Base-by-base conservation (phyloP, 1,140 invertebrate genomes). In the Bombus sylvicola region DNA sequence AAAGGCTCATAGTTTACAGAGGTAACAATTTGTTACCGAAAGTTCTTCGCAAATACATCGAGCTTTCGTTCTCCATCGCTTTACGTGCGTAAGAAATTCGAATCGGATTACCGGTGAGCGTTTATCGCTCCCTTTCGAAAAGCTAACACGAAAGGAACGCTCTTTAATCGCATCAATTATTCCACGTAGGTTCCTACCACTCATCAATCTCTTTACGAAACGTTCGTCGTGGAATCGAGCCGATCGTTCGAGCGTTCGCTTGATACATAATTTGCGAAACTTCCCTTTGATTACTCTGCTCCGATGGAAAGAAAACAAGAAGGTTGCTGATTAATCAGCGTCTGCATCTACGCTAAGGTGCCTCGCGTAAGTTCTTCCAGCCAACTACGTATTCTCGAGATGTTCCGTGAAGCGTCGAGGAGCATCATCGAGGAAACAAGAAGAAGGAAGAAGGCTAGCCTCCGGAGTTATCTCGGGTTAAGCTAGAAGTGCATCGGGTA, bases 381-480 rank as follows among this genome's bases (percentile, higher is more conserved):
- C 31, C 1, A n/a, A 79, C 47, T 69, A 66, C 9, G 57, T 81
- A 53, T 73, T 34, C 76, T 66, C 43, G 53, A 66, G 81, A 74
- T n/a, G 59, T 34, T 71, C 47, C 34, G 37, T 37, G 62, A 59
- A 53, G n/a, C 71, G 34, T 31, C 53, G n/a, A 43, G 62, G 66
- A 79, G 69, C 78, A 74, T 75, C 71, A 41, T 81, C 79, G 71
- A 53, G 15, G 31, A 37, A 76, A 75, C 71, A 71, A 82, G 80
- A 59, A 74, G 75, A 43, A 87, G 83, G 82, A 41, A 73, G 71
- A 84, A 85, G 59, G 59, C 82, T 64, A 64, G 83, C 25, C 75
- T 31, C 43, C 31, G n/a, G 85, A 84, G 86, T 85, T 84, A 87
- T 86, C 85, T 77, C 62, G 80, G 85, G 85, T 86, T 86, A 83